Evolutionary conservation across 2,113 vertebrate species (phyloP).

Genomic region (Neogale vison): DNA sequence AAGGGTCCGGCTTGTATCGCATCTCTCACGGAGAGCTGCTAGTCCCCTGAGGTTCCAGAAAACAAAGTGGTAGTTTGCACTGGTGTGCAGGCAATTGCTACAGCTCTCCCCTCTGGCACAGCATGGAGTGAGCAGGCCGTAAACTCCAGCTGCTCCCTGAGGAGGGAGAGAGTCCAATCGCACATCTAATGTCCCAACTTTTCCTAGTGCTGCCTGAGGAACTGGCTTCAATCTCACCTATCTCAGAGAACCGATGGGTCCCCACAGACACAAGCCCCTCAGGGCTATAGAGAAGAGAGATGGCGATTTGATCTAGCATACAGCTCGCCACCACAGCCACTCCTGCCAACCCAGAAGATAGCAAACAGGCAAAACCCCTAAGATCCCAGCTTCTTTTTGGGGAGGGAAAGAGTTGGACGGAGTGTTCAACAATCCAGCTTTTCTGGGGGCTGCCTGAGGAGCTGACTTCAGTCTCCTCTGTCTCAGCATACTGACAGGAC

Average conservation of each 20-base stretch:
- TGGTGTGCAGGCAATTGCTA: rapidly evolving
- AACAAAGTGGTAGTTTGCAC: neutral
- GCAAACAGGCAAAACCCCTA: neutral
- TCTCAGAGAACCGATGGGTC: neutral
- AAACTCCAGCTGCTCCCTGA: neutral
- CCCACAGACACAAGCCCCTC: too few relatives aligned
- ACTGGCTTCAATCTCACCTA: neutral
- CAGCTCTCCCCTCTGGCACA: rapidly evolving
- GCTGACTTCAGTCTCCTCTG: neutral
- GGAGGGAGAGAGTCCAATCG: neutral
- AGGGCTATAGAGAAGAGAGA: neutral
- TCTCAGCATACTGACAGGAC: neutral
- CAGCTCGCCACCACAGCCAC: neutral
- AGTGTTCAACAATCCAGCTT: neutral
- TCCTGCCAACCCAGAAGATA: neutral
- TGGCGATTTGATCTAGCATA: neutral
- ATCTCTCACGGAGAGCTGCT: neutral
- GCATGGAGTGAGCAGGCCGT: rapidly evolving
- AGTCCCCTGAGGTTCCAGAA: neutral
- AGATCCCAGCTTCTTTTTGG: neutral
- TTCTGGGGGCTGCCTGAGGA: neutral
- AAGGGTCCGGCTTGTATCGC: neutral
- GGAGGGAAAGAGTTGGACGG: neutral
- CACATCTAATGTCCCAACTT: too few relatives aligned
- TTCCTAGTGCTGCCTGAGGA: neutral